Evolutionary conservation across 2,888 invertebrate species (phyloP).

Genomic region (Steinernema scapterisci): DNA sequence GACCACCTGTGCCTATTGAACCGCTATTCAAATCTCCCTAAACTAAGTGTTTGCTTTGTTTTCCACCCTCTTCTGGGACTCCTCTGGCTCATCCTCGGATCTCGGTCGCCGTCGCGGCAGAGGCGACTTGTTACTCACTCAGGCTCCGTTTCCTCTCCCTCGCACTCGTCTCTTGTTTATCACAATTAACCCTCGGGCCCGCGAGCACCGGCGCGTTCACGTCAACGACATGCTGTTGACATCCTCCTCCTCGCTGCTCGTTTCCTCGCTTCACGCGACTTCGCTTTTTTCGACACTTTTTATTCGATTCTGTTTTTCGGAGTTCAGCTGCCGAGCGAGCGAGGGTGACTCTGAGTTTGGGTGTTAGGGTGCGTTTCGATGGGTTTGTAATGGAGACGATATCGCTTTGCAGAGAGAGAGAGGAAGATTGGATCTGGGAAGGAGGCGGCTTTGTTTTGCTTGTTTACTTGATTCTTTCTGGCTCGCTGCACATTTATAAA

Average conservation of each 20-base stretch:
- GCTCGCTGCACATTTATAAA: no score
- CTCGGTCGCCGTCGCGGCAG: neutral
- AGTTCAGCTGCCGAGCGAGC: neutral
- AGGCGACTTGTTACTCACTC: neutral
- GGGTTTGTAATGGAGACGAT: neutral
- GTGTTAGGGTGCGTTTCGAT: no score
- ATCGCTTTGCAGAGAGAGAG: no score
- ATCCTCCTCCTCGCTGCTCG: neutral
- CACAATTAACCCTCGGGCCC: constrained; percentile 7
- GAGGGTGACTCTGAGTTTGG: neutral
- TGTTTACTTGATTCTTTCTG: no score
- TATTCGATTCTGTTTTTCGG: neutral
- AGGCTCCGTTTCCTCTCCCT: neutral
- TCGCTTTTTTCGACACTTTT: neutral
- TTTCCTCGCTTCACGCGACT: neutral
- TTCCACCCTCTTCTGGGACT: no score
- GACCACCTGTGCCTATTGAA: no score
- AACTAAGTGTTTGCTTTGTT: no score
- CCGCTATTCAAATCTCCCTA: no score
- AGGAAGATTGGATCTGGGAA: no score
- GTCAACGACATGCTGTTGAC: constrained; percentile 23
- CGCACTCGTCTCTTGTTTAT: neutral
- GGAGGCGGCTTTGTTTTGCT: no score
- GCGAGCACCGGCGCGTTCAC: neutral
- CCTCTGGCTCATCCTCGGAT: no score